A percentile compares a stretch with the other conserved stretches of the same genome.
phyloP scores from a whole-genome alignment of 2,888 invertebrate genomes.

The Hyles lineata region DNA sequence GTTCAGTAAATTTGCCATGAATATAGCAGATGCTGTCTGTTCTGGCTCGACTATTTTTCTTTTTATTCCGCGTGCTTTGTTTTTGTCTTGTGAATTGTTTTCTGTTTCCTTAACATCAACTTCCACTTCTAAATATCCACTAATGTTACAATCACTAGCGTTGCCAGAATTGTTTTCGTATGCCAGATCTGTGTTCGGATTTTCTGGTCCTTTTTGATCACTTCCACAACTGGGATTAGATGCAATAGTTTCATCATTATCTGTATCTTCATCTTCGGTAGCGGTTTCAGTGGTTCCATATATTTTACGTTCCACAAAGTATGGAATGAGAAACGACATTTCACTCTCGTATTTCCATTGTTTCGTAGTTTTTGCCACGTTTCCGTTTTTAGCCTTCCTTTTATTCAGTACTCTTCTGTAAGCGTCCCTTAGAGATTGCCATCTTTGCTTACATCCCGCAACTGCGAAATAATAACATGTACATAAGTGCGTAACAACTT shows the following conservation, averaged over 20 bases:
- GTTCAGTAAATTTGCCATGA: background rate
- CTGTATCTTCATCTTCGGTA: conserved; percentile 43
- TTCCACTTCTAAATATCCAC: background rate
- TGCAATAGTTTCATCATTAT: conserved; percentile 35
- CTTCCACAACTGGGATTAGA: conserved; percentile 11
- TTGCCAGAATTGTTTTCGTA: background rate
- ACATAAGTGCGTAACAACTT: background rate
- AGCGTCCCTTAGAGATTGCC: conserved; percentile 38
- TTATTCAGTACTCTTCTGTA: conserved; percentile 38
- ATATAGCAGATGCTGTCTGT: background rate
- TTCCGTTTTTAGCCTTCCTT: conserved; percentile 35
- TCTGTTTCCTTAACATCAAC: background rate
- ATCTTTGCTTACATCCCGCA: conserved; percentile 35
- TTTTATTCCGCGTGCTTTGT: background rate
- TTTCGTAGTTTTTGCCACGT: conserved; percentile 33
- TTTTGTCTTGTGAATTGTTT: background rate
- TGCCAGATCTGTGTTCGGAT: no score
- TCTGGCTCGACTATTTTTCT: background rate
- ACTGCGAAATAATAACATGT: conserved; percentile 33
- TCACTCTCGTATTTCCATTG: conserved; percentile 41
- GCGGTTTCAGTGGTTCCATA: conserved; percentile 38
- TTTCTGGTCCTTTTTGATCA: no score
- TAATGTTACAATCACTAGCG: background rate
- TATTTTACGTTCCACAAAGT: conserved; percentile 40
- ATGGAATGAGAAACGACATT: conserved; percentile 43